A percentile compares a stretch with the other conserved stretches of the same genome.
Conservation (phyloP, 2,113 vertebrate genomes). For the Mesoclemmys tuberculata region DNA sequence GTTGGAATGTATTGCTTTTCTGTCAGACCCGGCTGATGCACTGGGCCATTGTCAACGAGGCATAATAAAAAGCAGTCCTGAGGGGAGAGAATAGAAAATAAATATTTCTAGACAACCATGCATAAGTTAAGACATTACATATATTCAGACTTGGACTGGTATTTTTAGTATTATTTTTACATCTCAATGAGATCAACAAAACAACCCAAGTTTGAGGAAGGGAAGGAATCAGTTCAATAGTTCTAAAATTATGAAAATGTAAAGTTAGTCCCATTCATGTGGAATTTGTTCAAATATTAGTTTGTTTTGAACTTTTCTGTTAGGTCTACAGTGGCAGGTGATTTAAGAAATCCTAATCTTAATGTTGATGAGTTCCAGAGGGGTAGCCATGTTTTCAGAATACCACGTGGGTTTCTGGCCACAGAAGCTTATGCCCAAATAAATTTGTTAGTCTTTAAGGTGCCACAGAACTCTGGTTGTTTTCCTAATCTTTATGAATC, state of each 20-base stretch:
- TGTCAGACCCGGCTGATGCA: not conserved
- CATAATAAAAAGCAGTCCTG: rapidly evolving
- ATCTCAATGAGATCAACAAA: not conserved
- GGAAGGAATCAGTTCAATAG: not conserved
- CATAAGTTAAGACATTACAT: slow-evolving; percentile 61
- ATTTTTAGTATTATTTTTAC: not conserved
- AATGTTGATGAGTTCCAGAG: not conserved
- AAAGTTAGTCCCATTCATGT: slow-evolving; percentile 26
- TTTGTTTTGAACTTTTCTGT: slow-evolving; percentile 43
- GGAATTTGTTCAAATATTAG: slow-evolving; percentile 45
- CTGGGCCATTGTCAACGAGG: not conserved
- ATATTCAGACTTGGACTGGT: slow-evolving; percentile 36
- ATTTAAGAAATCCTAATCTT: slow-evolving; percentile 47
- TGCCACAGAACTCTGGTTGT: too few relatives aligned
- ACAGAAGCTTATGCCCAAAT: too few relatives aligned
- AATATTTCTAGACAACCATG: slow-evolving; percentile 20
- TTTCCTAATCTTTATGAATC: slow-evolving; percentile 10
- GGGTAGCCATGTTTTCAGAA: too few relatives aligned
- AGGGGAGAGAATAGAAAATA: not conserved
- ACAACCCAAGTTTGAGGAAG: slow-evolving; percentile 46
- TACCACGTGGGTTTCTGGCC: too few relatives aligned
- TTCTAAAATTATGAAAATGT: not conserved
- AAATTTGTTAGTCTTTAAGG: too few relatives aligned
- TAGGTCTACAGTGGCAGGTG: not conserved
- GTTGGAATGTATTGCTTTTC: not conserved